Evolutionary conservation across 2,797 vertebrate genomes (phyloP).

Genomic region (Rhabdophis nuchalis): DNA sequence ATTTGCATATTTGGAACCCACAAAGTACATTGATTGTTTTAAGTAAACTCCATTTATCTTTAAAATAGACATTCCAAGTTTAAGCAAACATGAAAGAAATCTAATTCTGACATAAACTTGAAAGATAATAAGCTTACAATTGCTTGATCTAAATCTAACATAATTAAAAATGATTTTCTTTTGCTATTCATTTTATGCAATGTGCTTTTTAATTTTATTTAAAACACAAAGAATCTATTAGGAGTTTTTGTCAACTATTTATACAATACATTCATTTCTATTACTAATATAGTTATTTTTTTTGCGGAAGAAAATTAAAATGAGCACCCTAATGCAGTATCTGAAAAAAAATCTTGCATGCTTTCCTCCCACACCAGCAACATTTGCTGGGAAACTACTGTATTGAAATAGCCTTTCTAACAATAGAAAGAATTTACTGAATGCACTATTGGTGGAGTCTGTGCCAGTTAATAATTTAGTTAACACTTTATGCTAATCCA

Average conservation of each 20-base stretch:
- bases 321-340: constrained; percentile 29
- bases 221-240: constrained; percentile 64
- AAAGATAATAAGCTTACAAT: constrained; percentile 88
- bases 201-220: constrained; percentile 64
- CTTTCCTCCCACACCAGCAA: background rate
- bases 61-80: constrained; percentile 79
- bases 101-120: constrained; percentile 83
- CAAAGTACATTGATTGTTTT: constrained; percentile 76
- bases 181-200: constrained; percentile 66
- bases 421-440: background rate
- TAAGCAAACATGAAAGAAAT: constrained; percentile 88
- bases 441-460: background rate
- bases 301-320: constrained; percentile 45
- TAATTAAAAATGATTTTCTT: constrained; percentile 93
- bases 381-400: constrained; percentile 28
- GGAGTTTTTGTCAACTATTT: constrained; percentile 59
- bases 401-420: constrained; percentile 16
- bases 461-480: background rate
- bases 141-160: constrained; percentile 92
- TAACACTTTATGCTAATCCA: background rate
- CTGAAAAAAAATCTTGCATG: constrained; percentile 29
- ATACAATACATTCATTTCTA: constrained; percentile 4
- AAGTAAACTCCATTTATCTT: constrained; percentile 82
- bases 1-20: constrained; percentile 68
- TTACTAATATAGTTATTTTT: constrained; percentile 4